Base-by-base conservation (phyloP, 2,113 vertebrate species). In the Ictidomys tridecemlineatus region DNA sequence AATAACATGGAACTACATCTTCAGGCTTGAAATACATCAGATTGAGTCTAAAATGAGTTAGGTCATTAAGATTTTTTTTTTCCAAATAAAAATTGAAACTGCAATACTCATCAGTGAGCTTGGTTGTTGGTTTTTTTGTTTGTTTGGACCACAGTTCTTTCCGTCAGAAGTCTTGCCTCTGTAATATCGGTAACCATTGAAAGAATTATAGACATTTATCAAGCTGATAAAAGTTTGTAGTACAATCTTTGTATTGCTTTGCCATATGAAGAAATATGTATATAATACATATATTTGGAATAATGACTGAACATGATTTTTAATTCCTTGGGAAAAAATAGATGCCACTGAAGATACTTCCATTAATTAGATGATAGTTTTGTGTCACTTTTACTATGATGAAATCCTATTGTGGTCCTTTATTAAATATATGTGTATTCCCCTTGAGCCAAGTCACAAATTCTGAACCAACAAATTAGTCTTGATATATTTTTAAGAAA, bases 391-490 rank as follows among this genome's bases (percentile, higher is more conserved):
- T 79, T 87, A 51, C 69, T 89, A 1, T 51, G 34, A 22, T 83
- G 34, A 7, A 77, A 53, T 96, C 45, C n/a, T 39, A 6, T 67
- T 92, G 18, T 91, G 28, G 28, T 53, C 14, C 10, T 90, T 91
- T 61, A 58, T 91, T 79, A 80, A 45, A 14, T 79, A 22, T 87
- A 72, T 32, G 90, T 89, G n/a, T 88, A 39, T 69, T 94, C 9
- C 3, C 39, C 37, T 76, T 91, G 42, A 96, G 79, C 85, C 70
- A 90, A 86, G 84, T 72, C 39, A 65, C 80, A 83, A 70, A 83
- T 80, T 95, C n/a, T 34, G 24, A 85, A 85, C 80, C 73, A 96
- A 14, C 30, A 78, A 63, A 69, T 90, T n/a, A 91, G 85, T 72
- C 42, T 96, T 88, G 58, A 56, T 73, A 7, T 73, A 42, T 37